phyloP scores from a whole-genome alignment of 2,113 vertebrate species.

The Marcusenius ussheri region DNA sequence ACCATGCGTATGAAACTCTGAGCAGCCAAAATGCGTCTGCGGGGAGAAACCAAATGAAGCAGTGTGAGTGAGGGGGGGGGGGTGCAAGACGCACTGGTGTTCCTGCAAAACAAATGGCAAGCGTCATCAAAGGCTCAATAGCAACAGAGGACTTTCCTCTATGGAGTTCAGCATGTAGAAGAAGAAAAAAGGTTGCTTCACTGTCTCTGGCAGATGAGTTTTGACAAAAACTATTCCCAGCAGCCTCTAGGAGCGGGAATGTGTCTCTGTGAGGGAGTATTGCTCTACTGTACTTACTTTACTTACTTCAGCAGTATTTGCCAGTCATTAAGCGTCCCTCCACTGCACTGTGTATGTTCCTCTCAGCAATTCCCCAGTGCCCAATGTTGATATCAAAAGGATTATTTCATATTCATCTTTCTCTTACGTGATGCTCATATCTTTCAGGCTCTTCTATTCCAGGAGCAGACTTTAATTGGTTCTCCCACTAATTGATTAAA shows the following conservation, averaged over 20 bases:
- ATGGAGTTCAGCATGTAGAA: background rate
- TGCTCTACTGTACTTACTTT: too few relatives aligned
- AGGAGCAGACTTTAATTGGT: slow-evolving; percentile 48
- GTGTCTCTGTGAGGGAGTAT: slow-evolving; percentile 38
- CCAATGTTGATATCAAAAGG: slow-evolving; percentile 47
- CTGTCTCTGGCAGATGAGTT: background rate
- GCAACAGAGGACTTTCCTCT: background rate
- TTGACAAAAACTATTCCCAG: slow-evolving; percentile 43
- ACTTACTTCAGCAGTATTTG: slow-evolving; percentile 49
- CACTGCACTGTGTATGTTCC: slow-evolving; percentile 48
- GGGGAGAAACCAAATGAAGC: background rate
- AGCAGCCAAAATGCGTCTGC: background rate
- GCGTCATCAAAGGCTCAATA: background rate
- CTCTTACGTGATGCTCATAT: slow-evolving; percentile 36
- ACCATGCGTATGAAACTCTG: background rate
- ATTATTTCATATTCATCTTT: slow-evolving; percentile 37
- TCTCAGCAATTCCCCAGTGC: slow-evolving; percentile 43
- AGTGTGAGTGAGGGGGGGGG: background rate
- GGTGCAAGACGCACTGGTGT: background rate
- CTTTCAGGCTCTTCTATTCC: slow-evolving; percentile 36
- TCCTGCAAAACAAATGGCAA: background rate
- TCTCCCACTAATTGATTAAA: slow-evolving; percentile 23
- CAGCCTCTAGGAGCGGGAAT: slow-evolving; percentile 30
- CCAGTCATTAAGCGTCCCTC: slow-evolving; percentile 51
- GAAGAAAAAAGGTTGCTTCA: background rate